Conservation (phyloP, 2,888 invertebrate genomes). For the Agrotis puta region DNA sequence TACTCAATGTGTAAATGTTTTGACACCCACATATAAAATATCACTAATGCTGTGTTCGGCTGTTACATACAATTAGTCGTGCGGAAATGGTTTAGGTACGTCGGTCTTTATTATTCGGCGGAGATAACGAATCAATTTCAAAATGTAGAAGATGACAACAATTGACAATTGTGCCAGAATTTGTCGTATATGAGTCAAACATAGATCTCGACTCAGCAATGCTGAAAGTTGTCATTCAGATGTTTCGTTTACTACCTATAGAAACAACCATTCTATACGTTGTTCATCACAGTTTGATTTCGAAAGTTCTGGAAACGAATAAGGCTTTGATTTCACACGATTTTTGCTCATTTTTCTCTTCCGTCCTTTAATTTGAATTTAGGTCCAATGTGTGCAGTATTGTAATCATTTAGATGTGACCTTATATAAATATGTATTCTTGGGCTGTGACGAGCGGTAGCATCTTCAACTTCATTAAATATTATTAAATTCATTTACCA, state of each 20-base stretch:
- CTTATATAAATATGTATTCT: constrained; percentile 75
- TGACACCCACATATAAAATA: constrained; percentile 63
- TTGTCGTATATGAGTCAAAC: neutral
- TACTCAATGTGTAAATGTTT: constrained; percentile 53
- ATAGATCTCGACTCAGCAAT: constrained; percentile 2
- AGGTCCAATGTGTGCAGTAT: constrained; percentile 57
- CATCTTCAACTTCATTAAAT: constrained; percentile 34
- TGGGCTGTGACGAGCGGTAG: constrained; percentile 77
- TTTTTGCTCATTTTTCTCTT: constrained; percentile 84
- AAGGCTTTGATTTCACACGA: constrained; percentile 50
- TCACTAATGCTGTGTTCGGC: constrained; percentile 83
- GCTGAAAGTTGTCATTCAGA: constrained; percentile 9
- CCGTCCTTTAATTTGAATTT: constrained; percentile 82
- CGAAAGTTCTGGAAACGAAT: constrained; percentile 22
- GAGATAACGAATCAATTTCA: constrained; percentile 33
- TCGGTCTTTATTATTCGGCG: constrained; percentile 27
- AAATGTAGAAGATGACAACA: constrained; percentile 15
- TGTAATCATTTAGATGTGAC: constrained; percentile 73
- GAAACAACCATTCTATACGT: neutral
- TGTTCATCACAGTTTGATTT: constrained; percentile 7
- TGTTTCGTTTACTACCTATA: neutral
- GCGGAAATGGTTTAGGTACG: constrained; percentile 28
- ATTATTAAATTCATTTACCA: constrained; percentile 50
- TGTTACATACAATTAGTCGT: constrained; percentile 60
- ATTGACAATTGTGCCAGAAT: neutral